Evolutionary conservation across 2,888 invertebrate genomes (phyloP).

Genomic region (Drosophila lacicola): DNA sequence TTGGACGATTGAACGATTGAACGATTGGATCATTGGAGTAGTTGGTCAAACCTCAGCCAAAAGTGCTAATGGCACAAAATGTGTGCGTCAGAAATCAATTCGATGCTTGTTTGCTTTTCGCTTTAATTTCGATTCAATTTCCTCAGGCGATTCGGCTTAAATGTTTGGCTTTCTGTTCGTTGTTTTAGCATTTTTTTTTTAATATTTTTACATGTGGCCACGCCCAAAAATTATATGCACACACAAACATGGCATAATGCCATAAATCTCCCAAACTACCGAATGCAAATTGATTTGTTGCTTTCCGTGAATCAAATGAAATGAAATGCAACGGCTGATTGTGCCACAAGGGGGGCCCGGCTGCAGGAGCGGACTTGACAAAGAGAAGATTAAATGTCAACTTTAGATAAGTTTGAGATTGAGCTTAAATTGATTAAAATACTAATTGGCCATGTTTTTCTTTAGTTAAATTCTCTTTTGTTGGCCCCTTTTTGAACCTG

Average conservation of each 20-base stretch:
- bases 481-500: not conserved
- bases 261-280: slow-evolving; percentile 67
- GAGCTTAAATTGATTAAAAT: too few relatives aligned
- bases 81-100: slow-evolving; percentile 45
- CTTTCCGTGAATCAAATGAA: slow-evolving; percentile 69
- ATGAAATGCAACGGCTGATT: slow-evolving; percentile 54
- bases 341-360: not conserved
- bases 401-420: too few relatives aligned
- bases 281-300: slow-evolving; percentile 78
- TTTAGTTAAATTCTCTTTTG: too few relatives aligned
- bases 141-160: slow-evolving; percentile 20
- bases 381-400: too few relatives aligned
- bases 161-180: slow-evolving; percentile 12
- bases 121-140: slow-evolving; percentile 8
- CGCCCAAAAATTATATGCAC: slow-evolving; percentile 40
- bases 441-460: too few relatives aligned
- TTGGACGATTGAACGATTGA: not conserved
- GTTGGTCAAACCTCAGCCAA: slow-evolving; percentile 4
- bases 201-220: slow-evolving; percentile 37
- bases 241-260: slow-evolving; percentile 36
- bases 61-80: slow-evolving; percentile 44
- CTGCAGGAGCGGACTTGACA: slow-evolving; percentile 31
- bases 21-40: slow-evolving; percentile 6
- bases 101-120: slow-evolving; percentile 16
- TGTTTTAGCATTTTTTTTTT: slow-evolving; percentile 40